phyloP scores from a whole-genome alignment of 2,797 vertebrate genomes.

The Fundulus diaphanus region DNA sequence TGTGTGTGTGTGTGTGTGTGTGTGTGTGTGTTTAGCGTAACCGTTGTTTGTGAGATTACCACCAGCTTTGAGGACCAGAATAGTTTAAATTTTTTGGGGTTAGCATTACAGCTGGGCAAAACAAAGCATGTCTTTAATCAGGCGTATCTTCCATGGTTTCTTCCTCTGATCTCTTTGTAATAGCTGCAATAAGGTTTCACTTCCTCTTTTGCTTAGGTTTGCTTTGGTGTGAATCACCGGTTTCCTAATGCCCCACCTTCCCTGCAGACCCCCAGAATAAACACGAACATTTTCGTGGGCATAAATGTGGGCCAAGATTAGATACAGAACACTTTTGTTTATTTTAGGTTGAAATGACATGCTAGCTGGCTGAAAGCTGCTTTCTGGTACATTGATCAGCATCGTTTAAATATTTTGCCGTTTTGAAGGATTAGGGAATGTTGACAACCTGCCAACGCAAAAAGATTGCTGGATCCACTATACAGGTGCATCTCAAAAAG shows the following conservation, averaged over 20 bases:
- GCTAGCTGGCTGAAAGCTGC: neutral
- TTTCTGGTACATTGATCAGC: neutral
- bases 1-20: neutral
- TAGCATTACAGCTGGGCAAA: slow-evolving; percentile 6
- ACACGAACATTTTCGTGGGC: neutral
- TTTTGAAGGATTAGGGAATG: neutral
- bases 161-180: slow-evolving; percentile 3
- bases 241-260: neutral
- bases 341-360: neutral
- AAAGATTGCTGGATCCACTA: too few relatives aligned
- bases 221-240: neutral
- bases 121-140: slow-evolving; percentile 8
- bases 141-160: neutral
- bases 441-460: too few relatives aligned
- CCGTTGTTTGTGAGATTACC: slow-evolving; percentile 9
- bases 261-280: neutral
- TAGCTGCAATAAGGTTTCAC: slow-evolving; percentile 1
- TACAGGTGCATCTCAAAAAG: too few relatives aligned
- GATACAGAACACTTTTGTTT: neutral
- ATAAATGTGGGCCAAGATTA: neutral
- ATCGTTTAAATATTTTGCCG: neutral
- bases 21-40: neutral
- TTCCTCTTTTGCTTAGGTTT: slow-evolving; percentile 1
- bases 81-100: slow-evolving; percentile 6
- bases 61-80: slow-evolving; percentile 5